Conservation (phyloP, 2,797 vertebrate species). For the Coranthus polyacanthus region DNA sequence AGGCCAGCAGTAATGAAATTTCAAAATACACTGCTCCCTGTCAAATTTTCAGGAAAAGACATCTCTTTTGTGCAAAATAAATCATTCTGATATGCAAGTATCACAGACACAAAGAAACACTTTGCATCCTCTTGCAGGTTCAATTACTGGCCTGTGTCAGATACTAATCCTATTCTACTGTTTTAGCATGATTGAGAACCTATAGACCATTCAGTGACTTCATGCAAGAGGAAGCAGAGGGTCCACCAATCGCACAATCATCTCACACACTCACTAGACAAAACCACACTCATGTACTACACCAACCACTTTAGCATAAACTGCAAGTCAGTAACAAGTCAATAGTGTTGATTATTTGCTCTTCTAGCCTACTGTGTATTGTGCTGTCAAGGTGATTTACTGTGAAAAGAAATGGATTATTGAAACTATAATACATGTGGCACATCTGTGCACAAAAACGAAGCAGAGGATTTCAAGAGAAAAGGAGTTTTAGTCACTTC, state of each 20-base stretch:
- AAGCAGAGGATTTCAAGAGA: constrained; percentile 64
- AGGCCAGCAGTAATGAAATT: constrained; percentile 36
- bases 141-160: constrained; percentile 65
- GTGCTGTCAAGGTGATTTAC: constrained; percentile 71
- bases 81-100: constrained; percentile 71
- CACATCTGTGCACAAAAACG: constrained; percentile 61
- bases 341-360: constrained; percentile 75
- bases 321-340: constrained; percentile 73
- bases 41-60: constrained; percentile 59
- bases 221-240: constrained; percentile 76
- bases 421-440: constrained; percentile 72
- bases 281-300: constrained; percentile 52
- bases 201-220: constrained; percentile 70
- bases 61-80: constrained; percentile 77
- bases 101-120: constrained; percentile 57
- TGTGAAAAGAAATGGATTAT: constrained; percentile 49
- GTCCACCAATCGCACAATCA: constrained; percentile 59
- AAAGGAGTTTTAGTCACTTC: constrained; percentile 62
- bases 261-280: constrained; percentile 59
- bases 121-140: constrained; percentile 74
- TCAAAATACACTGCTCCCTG: constrained; percentile 61
- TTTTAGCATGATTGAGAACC: constrained; percentile 62
- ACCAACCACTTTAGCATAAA: constrained; percentile 63
- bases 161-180: constrained; percentile 59
- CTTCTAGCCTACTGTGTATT: constrained; percentile 69